A percentile compares a stretch with the other conserved stretches of the same genome.
Conservation (phyloP, 1,140 invertebrate species). For the Zaprionus camerounensis region DNA sequence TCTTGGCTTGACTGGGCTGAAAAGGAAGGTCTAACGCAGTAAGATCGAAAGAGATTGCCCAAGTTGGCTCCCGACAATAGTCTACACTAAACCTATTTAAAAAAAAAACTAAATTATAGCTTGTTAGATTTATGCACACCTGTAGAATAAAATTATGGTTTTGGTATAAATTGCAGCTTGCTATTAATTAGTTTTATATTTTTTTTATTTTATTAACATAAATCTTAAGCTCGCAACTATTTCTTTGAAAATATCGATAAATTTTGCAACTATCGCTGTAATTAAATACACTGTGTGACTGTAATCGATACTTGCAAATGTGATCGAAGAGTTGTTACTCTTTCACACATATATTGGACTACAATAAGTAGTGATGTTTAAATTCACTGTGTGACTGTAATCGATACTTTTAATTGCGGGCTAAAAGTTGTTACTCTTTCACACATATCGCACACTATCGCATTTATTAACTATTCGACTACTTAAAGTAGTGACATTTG, state of each 20-base stretch:
- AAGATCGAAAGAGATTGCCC: background rate
- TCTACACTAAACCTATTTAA: background rate
- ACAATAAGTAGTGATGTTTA: no score
- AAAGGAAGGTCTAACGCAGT: conserved; percentile 64
- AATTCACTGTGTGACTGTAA: no score
- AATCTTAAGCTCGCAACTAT: background rate
- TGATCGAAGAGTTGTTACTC: no score
- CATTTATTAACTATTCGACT: no score
- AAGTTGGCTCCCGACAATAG: background rate
- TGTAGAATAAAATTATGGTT: conserved; percentile 11
- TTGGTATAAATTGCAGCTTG: conserved; percentile 21
- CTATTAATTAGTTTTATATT: background rate
- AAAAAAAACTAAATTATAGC: background rate
- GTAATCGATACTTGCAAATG: no score
- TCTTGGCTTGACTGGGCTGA: conserved; percentile 91
- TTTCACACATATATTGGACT: no score
- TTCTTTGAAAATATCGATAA: background rate
- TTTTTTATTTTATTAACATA: background rate
- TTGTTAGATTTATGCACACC: background rate
- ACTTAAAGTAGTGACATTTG: no score
- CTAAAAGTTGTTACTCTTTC: no score
- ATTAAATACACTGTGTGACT: background rate
- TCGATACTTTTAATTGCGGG: no score
- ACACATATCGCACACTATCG: no score
- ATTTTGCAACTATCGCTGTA: background rate